Evolutionary conservation across 2,113 vertebrate genomes (phyloP).

Genomic region (Clarias macrocephalus): DNA sequence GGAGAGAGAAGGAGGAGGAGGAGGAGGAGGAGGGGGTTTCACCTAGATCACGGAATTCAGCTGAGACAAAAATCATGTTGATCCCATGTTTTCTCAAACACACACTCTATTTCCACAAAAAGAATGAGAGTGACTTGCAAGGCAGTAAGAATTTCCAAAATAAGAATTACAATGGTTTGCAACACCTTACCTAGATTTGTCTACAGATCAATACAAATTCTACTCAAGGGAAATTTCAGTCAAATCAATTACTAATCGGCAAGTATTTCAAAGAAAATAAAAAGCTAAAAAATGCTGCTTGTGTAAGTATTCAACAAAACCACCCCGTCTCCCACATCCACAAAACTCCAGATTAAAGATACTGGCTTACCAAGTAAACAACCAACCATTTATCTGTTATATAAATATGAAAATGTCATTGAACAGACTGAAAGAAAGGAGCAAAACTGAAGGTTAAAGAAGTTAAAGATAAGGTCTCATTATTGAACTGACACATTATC

Average conservation of each 20-base stretch:
- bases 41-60: conserved; percentile 37
- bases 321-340: no score
- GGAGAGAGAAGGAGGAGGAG: background rate
- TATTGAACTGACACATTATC: no score
- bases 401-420: background rate
- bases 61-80: conserved; percentile 42
- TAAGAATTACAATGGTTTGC: background rate
- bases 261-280: background rate
- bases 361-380: background rate
- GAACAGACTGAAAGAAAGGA: background rate
- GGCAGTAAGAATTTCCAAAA: background rate
- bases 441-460: background rate
- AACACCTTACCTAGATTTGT: background rate
- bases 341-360: background rate
- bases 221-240: no score
- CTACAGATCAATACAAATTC: background rate
- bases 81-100: conserved; percentile 18
- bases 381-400: background rate
- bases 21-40: background rate
- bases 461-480: background rate
- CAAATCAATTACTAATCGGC: no score
- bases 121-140: background rate
- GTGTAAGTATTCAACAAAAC: background rate
- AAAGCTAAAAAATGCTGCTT: background rate
- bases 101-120: background rate